Evolutionary conservation across 2,113 vertebrate species (phyloP).

Genomic region (Pycnonotus jocosus): DNA sequence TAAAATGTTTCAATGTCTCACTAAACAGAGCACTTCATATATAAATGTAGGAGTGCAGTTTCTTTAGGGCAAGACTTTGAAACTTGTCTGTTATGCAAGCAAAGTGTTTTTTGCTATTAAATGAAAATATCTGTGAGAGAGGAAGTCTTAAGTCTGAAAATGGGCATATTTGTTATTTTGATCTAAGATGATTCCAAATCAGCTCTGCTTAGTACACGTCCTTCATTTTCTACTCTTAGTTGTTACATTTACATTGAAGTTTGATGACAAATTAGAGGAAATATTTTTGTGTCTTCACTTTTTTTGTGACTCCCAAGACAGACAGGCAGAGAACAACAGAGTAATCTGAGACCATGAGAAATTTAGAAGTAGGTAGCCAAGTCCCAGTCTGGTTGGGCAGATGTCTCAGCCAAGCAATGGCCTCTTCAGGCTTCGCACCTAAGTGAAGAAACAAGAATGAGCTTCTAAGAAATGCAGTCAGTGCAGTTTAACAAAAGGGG

Average conservation of each 20-base stretch:
- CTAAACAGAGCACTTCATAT: not conserved
- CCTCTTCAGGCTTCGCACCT: not conserved
- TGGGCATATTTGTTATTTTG: not conserved
- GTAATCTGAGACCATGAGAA: not conserved
- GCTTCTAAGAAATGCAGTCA: not conserved
- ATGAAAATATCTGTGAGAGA: not conserved
- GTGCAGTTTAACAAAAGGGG: not conserved
- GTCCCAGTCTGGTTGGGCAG: not conserved
- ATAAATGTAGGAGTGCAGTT: not conserved
- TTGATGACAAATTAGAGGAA: not conserved
- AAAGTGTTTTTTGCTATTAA: not conserved
- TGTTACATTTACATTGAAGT: not conserved
- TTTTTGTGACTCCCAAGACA: not conserved
- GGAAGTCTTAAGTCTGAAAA: not conserved
- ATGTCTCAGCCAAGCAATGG: not conserved
- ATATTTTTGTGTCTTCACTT: not conserved
- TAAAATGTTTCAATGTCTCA: not conserved
- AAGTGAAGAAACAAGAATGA: not conserved
- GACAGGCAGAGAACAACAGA: not conserved
- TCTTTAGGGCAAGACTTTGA: not conserved
- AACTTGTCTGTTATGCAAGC: not conserved
- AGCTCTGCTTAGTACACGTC: not conserved
- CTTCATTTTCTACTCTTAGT: not conserved
- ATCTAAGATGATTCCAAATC: not conserved
- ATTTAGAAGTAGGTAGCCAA: not conserved